phyloP scores from a whole-genome alignment of 2,888 invertebrate species.

The Ochropleura leucogaster region DNA sequence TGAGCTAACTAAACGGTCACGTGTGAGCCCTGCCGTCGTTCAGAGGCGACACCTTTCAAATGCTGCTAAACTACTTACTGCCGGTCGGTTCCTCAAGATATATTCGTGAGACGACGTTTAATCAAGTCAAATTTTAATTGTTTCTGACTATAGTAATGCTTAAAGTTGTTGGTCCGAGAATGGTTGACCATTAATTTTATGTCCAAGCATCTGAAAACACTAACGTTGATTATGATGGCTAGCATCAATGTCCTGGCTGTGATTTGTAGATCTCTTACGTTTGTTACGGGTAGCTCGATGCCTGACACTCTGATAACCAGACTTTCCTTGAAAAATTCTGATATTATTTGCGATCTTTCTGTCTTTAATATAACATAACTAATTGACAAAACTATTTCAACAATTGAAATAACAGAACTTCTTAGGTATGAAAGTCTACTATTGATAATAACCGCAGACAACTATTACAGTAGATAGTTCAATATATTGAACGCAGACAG shows the following conservation, averaged over 20 bases:
- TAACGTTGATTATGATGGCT: background rate
- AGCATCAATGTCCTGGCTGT: background rate
- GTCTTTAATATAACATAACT: background rate
- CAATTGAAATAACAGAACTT: background rate
- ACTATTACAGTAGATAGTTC: background rate
- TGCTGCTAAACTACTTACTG: slow-evolving; percentile 35
- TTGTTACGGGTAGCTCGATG: background rate
- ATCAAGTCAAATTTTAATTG: background rate
- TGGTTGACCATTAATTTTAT: background rate
- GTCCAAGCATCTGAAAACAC: background rate
- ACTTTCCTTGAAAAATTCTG: background rate
- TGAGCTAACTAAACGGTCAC: slow-evolving; percentile 70
- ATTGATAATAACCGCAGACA: background rate
- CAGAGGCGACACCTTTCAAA: slow-evolving; percentile 59
- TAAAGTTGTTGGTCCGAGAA: background rate
- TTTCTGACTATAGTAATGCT: background rate
- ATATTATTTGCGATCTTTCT: background rate
- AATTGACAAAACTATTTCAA: background rate
- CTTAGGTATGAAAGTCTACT: background rate
- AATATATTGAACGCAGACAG: slow-evolving; percentile 3
- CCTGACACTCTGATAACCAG: background rate
- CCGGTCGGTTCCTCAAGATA: slow-evolving; percentile 54
- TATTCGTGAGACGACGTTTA: slow-evolving; percentile 8
- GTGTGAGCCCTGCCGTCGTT: slow-evolving; percentile 58
- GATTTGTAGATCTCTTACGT: background rate